Evolutionary conservation across 2,888 invertebrate genomes (phyloP).

Genomic region (Tetranychus truncatus): DNA sequence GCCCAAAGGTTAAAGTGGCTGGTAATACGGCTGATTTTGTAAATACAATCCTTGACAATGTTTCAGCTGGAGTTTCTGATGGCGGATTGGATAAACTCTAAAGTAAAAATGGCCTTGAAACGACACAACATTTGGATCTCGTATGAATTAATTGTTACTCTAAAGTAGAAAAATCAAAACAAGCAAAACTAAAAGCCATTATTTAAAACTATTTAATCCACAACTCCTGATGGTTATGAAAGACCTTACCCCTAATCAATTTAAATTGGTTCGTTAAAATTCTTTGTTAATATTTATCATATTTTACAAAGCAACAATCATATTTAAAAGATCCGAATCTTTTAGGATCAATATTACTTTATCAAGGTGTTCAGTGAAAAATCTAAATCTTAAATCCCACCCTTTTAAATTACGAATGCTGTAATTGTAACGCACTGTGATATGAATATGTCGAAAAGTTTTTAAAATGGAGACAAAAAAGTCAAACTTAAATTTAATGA

Average conservation of each 20-base stretch:
- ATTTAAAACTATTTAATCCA: too few species aligned
- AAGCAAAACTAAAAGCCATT: background rate
- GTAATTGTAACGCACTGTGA: background rate
- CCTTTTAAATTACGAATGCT: background rate
- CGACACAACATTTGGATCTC: too few species aligned
- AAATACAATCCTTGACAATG: constrained; percentile 70
- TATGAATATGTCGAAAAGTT: background rate
- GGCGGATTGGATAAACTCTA: constrained; percentile 39
- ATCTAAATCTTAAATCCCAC: background rate
- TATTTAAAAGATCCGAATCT: too few species aligned
- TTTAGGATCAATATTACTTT: too few species aligned
- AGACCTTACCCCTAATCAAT: too few species aligned
- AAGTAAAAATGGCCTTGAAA: constrained; percentile 5
- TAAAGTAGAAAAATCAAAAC: background rate
- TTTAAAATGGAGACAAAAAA: background rate
- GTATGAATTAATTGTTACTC: too few species aligned
- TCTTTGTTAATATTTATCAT: too few species aligned
- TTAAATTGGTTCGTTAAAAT: too few species aligned
- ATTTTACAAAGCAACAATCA: too few species aligned
- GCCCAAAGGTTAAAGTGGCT: constrained; percentile 42
- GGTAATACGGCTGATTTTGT: constrained; percentile 83
- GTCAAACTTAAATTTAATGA: background rate
- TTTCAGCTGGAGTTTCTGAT: constrained; percentile 55
- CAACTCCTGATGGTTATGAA: too few species aligned
- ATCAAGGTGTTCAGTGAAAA: background rate